Base-by-base conservation (phyloP, 2,888 invertebrate species). In the Drosophila buzzatii region DNA sequence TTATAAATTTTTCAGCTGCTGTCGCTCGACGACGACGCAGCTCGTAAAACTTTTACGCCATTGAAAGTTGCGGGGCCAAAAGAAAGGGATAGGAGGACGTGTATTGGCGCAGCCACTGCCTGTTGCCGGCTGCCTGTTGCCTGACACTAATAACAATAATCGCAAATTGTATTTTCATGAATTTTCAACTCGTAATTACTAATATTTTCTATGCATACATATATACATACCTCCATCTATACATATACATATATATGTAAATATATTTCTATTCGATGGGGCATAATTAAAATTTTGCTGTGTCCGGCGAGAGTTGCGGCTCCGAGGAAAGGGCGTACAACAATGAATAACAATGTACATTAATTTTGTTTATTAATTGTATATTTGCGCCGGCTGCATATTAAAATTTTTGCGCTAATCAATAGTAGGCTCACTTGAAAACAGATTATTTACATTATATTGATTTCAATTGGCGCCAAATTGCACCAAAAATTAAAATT, bases 371-470 rank as follows among this genome's bases (percentile, higher is more conserved):
- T 79, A 82, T 81, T 79, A 90, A 91, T 82, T 90, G 82, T 71
- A 70, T 82, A 76, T 90, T 90, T 76, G 79, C 80, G 63, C 70
- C 70, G 76, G 76, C 84, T 68, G 90, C 81, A 82, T 77, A 85
- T 66, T 89, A 82, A 89, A 84, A 70, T 85, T 70, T 49, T 49
- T 53, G 73, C 66, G 73, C 70, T 89, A 94, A 90, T 95, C 95
- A 95, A 95, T 95, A 66, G 92, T 95, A 57, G 60, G 57, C 60
- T 47, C 59, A 64, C 68, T 80, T 74, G 33, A 63, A 66, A 76
- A 68, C 37, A 60, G 70, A 77, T 84, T 86, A 81, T 67, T 70
- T 70, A 57, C 58, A 58, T 70, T 69, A 57, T 63, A 79, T 85
- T 66, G 55, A 68, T 61, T 79, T 60, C 68, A 65, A 58, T 58